Evolutionary conservation across 2,888 invertebrate species (phyloP), one percentile per base, ranked within the genome.

Genomic region (Neocrepidodera transversa): DNA sequence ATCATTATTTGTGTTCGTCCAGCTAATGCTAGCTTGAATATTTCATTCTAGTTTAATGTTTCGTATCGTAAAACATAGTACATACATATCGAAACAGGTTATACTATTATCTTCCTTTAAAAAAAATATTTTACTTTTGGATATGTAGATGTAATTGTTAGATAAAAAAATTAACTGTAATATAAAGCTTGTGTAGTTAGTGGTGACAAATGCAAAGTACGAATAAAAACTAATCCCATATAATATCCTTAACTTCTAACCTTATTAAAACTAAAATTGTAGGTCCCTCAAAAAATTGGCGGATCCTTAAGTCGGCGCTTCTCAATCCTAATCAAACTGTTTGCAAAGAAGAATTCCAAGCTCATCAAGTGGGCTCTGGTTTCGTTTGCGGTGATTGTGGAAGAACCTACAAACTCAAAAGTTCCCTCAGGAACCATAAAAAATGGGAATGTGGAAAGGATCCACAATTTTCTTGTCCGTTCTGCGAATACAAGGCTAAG

Each of bases 331-430:
- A 69, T 8, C 18, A 42, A 10, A 10, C 7, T 8, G 8, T 10
- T 6, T 8, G 5, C 32, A 32, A 32, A 13, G 32, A 13, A 32
- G 32, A 32, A 13, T 20, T 42, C n/a, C 26, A 13, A 26, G 42
- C 30, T 1, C 49, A 50, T 32, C 48, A 32, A 49, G 35, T 50
- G 7, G 50, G 56, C 6, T 32, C 20, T 7, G 83, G 84, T 74
- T 90, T 90, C 83, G 85, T 86, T 60, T 92, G 92, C 79, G 86
- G 89, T 58, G 90, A 90, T 73, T 93, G 93, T 80, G 91, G 92
- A 64, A 85, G 93, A 68, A 87, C 90, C 66, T 93, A 93, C 82
- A 93, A 64, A 49, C 53, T 64, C 14, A 62, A 64, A 47, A 68
- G 67, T 16, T 71, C 71, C 4, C 28, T 70, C 23, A 63, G 67